Evolutionary conservation across 2,797 vertebrate species (phyloP).

Genomic region (Hippopotamyrus pictus): DNA sequence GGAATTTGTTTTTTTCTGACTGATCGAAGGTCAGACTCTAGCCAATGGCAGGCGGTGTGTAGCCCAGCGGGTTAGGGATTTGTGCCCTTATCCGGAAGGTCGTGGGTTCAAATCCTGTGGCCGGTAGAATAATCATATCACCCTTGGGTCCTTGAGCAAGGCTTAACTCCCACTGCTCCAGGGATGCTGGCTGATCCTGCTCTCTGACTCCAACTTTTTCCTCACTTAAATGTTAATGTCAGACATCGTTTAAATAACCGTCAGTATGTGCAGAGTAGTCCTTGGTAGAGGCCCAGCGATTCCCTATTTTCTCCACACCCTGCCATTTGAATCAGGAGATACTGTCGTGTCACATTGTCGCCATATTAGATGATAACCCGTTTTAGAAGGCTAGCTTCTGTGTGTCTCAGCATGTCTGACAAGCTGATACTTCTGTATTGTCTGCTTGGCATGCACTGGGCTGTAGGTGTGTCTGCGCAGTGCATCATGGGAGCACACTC

Average conservation of each 20-base stretch:
- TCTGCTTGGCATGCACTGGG: neutral
- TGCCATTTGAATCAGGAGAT: neutral
- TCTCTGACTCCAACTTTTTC: neutral
- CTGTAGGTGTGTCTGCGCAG: neutral
- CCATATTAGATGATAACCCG: neutral
- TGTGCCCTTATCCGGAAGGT: slow-evolving; percentile 3
- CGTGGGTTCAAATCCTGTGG: slow-evolving; percentile 3
- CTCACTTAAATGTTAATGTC: slow-evolving; percentile 5
- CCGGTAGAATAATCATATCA: neutral
- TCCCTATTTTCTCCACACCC: neutral
- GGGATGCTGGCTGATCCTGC: neutral
- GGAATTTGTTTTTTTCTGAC: slow-evolving; percentile 7
- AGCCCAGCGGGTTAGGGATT: slow-evolving; percentile 3
- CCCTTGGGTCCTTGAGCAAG: slow-evolving; percentile 3
- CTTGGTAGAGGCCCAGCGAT: neutral
- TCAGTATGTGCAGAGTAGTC: neutral
- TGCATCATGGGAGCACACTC: slow-evolving; percentile 12
- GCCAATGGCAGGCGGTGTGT: neutral
- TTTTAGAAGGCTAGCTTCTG: neutral
- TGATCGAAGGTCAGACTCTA: neutral
- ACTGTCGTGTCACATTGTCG: neutral
- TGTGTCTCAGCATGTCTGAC: neutral
- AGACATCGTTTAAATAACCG: neutral
- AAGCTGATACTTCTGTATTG: neutral
- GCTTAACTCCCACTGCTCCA: neutral